A percentile compares a stretch with the other conserved stretches of the same genome.
Evolutionary conservation across 2,888 invertebrate genomes (phyloP).

Genomic region (Buathra laborator): DNA sequence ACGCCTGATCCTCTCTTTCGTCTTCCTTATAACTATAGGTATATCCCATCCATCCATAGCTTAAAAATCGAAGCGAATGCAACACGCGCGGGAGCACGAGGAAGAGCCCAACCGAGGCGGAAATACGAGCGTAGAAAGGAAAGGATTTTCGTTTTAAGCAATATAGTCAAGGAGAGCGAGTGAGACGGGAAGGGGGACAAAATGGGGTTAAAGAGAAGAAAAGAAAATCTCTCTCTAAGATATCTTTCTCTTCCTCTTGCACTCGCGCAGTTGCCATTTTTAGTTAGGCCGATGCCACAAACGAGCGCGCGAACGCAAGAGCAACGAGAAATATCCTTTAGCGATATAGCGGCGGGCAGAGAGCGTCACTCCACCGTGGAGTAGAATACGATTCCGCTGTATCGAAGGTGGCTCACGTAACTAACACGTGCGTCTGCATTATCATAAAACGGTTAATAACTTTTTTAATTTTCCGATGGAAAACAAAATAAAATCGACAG

Average conservation of each 20-base stretch:
- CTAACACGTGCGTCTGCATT: background rate
- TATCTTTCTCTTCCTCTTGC: conserved; percentile 9
- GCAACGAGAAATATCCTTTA: conserved; percentile 1
- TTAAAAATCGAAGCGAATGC: conserved; percentile 9
- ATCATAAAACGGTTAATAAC: background rate
- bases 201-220: conserved; percentile 24
- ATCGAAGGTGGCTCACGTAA: conserved; percentile 3
- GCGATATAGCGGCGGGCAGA: background rate
- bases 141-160: background rate
- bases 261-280: conserved; percentile 57
- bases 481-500: background rate
- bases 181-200: background rate
- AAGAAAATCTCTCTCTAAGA: conserved; percentile 13
- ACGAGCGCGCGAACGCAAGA: conserved; percentile 11
- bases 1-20: background rate
- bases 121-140: conserved; percentile 44
- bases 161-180: background rate
- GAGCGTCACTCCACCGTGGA: conserved; percentile 6
- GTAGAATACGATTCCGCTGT: background rate
- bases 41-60: background rate
- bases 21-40: background rate
- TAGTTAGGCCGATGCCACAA: conserved; percentile 41
- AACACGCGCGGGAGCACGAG: conserved; percentile 14
- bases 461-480: background rate
- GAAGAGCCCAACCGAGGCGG: conserved; percentile 21